A percentile compares a stretch with the other conserved stretches of the same genome.
These are phyloP conservation scores for Bucco capensis DNA, from an alignment of 2,113 vertebrate genomes.

Conservation along the genomic window DNA sequence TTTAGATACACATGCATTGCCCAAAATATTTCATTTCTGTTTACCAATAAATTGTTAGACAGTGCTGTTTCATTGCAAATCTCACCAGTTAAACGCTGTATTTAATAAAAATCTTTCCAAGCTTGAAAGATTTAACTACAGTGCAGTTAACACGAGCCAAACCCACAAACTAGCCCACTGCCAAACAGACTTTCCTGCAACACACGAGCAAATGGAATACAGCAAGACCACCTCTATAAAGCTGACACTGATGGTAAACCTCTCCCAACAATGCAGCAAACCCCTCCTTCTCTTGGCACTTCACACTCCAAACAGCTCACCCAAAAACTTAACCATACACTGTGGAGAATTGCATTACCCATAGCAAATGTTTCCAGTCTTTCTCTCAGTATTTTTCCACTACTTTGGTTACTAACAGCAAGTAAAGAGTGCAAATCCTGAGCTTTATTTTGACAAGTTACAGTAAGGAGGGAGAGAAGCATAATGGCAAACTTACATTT, in stretches of 20 bases:
- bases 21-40: neutral
- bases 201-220: neutral
- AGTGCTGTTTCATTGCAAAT: neutral
- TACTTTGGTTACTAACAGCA: neutral
- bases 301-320: neutral
- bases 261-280: neutral
- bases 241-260: neutral
- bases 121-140: neutral
- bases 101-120: neutral
- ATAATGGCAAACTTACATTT: constrained; percentile 81
- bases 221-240: neutral
- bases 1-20: neutral
- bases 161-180: neutral
- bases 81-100: neutral
- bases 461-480: neutral
- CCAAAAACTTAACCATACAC: neutral
- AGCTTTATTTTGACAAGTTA: neutral
- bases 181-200: neutral
- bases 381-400: neutral
- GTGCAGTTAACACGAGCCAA: neutral
- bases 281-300: neutral
- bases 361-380: neutral
- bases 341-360: neutral
- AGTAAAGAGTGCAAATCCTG: neutral
- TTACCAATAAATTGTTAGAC: neutral